Conservation (phyloP, 2,888 invertebrate genomes). For the Agrochola lychnidis region DNA sequence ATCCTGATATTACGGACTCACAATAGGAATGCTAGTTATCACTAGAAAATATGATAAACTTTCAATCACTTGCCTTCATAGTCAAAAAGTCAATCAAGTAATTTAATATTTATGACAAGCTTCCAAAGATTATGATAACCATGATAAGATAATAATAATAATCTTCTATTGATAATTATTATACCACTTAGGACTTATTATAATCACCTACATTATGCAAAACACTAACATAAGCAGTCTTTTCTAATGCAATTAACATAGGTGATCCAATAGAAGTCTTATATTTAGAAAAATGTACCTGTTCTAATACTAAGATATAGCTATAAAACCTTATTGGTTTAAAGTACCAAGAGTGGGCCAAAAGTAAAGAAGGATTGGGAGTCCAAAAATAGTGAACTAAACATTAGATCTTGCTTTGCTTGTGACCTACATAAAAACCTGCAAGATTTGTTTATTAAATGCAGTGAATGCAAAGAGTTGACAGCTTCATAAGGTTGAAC, state of each 20-base stretch:
- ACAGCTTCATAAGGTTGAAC: conserved; percentile 1
- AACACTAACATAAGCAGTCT: conserved; percentile 7
- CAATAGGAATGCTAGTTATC: neutral
- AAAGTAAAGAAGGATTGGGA: conserved; percentile 9
- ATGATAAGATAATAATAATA: conserved; percentile 31
- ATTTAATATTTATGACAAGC: conserved; percentile 7
- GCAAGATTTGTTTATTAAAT: conserved; percentile 44
- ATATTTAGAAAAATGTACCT: conserved; percentile 15
- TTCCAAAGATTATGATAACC: conserved; percentile 14
- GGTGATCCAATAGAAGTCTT: conserved; percentile 5
- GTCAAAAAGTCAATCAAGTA: conserved; percentile 8
- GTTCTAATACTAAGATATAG: conserved; percentile 3
- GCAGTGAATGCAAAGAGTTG: conserved; percentile 18
- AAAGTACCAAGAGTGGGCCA: neutral
- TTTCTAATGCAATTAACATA: conserved; percentile 55
- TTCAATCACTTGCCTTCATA: conserved; percentile 25
- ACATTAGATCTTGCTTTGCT: conserved; percentile 13
- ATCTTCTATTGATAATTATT: conserved; percentile 15
- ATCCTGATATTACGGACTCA: neutral
- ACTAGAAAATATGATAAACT: conserved; percentile 9
- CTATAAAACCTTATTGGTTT: conserved; percentile 2
- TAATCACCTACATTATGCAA: conserved; percentile 6
- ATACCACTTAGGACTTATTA: neutral
- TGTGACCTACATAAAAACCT: conserved; percentile 57
- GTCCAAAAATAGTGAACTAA: conserved; percentile 14